Conservation (phyloP, 2,888 invertebrate species). For the Trissonchulus sp. region DNA sequence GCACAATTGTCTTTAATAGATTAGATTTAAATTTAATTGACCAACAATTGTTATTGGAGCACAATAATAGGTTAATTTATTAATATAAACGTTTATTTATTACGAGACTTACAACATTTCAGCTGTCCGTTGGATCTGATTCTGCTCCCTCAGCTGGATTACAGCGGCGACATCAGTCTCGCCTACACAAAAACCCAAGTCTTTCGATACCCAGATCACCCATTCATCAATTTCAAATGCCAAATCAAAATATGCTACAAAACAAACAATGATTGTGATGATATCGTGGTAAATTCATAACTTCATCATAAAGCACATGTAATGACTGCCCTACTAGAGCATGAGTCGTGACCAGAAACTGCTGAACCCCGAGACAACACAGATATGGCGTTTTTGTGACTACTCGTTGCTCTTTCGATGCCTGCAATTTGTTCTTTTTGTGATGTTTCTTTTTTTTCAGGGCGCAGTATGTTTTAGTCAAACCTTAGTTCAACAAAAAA, state of each 20-base stretch:
- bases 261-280: constrained; percentile 23
- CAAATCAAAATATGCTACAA: constrained; percentile 32
- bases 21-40: not conserved
- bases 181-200: constrained; percentile 29
- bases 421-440: too few species aligned
- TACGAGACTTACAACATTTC: not conserved
- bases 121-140: constrained; percentile 28
- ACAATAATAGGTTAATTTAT: not conserved
- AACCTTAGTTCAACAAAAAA: too few species aligned
- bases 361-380: too few species aligned
- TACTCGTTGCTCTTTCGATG: too few species aligned
- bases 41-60: not conserved
- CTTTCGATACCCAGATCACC: constrained; percentile 34
- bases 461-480: too few species aligned
- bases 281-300: constrained; percentile 26
- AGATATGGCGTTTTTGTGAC: too few species aligned
- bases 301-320: not conserved
- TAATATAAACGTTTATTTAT: not conserved
- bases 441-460: too few species aligned
- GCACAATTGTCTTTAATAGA: too few species aligned
- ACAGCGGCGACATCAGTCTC: constrained; percentile 26
- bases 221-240: constrained; percentile 31
- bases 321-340: too few species aligned
- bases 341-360: too few species aligned
- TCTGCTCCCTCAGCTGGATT: constrained; percentile 28